phyloP scores from a whole-genome alignment of 2,113 vertebrate genomes.

The Alosa alosa region DNA sequence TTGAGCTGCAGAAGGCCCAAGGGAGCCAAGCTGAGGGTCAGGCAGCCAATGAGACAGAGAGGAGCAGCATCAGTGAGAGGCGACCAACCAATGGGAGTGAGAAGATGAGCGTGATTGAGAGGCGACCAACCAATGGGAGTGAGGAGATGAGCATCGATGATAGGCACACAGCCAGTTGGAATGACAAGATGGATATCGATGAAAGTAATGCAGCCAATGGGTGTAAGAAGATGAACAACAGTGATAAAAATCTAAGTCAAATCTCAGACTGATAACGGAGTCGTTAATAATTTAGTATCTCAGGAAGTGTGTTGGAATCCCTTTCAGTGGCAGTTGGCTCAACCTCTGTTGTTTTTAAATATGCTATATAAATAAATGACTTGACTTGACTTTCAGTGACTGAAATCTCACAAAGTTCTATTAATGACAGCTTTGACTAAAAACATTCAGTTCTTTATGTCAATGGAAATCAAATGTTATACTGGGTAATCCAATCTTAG shows the following conservation, averaged over 20 bases:
- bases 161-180: neutral
- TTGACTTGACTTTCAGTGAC: neutral
- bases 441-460: neutral
- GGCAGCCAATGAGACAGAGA: neutral
- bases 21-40: neutral
- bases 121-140: neutral
- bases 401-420: neutral
- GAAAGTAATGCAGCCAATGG: neutral
- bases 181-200: neutral
- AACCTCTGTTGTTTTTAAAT: too few relatives aligned
- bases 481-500: too few relatives aligned
- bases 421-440: neutral
- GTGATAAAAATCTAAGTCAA: neutral
- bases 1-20: neutral
- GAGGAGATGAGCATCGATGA: neutral
- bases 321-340: neutral
- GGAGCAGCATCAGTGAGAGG: neutral
- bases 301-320: neutral
- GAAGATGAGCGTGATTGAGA: neutral
- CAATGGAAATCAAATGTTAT: too few relatives aligned
- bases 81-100: neutral
- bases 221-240: neutral
- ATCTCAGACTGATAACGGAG: neutral
- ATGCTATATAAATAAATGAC: too few relatives aligned
- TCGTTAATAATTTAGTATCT: neutral